Conservation (phyloP, 92 coral and sea anemone species). For the Epizoanthus fatuus region DNA sequence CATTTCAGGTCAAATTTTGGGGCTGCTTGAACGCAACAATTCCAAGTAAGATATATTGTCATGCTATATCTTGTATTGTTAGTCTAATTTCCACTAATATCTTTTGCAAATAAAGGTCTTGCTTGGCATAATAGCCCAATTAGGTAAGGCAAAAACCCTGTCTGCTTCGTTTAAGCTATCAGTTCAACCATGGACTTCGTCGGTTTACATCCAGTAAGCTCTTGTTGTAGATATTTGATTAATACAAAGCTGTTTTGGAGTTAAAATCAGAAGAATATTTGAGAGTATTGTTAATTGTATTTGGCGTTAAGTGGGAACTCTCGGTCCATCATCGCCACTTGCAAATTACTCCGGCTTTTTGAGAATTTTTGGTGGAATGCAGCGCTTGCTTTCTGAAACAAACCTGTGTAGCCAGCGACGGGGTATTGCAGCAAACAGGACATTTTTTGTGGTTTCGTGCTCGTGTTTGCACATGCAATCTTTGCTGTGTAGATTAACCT, state of each 20-base stretch:
- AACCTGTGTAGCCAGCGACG: not conserved
- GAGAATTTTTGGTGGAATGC: conserved; percentile 22
- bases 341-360: conserved; percentile 26
- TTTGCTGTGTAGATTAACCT: conserved; percentile 30
- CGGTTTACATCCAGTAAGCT: conserved; percentile 9
- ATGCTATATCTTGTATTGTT: conserved; percentile 83
- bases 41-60: conserved; percentile 77
- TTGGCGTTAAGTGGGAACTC: not conserved
- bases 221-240: conserved; percentile 30
- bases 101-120: conserved; percentile 99
- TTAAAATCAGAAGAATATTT: not conserved
- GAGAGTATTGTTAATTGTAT: not conserved
- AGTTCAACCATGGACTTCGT: conserved; percentile 37
- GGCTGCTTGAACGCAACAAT: conserved; percentile 86
- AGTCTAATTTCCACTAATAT: conserved; percentile 96
- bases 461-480: conserved; percentile 3
- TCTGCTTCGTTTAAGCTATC: conserved; percentile 63
- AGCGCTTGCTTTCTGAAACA: not conserved
- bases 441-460: conserved; percentile 10
- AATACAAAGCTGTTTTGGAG: not conserved
- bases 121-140: conserved; percentile 99
- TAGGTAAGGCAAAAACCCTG: conserved; percentile 79
- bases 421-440: not conserved
- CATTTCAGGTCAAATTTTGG: conserved; percentile 86
- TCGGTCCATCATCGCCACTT: conserved; percentile 33